Conservation (phyloP, 2,113 vertebrate species). For the Narcine bancroftii region DNA sequence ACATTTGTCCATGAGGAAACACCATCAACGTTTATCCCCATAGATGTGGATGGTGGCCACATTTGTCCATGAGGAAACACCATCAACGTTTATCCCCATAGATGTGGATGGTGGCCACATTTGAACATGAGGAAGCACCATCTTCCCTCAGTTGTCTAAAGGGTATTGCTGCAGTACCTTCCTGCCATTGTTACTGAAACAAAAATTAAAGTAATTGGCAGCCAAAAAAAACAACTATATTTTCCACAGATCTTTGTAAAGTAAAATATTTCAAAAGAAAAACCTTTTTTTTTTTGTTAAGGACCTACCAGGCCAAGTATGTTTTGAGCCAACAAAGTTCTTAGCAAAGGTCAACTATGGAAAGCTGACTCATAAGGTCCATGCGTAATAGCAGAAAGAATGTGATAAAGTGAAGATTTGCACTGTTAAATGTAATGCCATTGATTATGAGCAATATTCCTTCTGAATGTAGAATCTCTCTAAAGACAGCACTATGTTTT, state of each 20-base stretch:
- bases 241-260: conserved; percentile 4
- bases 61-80: conserved; percentile 62
- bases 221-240: conserved; percentile 35
- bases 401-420: conserved; percentile 36
- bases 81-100: no score
- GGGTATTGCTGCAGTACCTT: conserved; percentile 66
- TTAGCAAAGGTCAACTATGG: conserved; percentile 29
- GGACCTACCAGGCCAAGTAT: conserved; percentile 11
- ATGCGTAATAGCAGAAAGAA: conserved; percentile 31
- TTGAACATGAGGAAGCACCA: conserved; percentile 59
- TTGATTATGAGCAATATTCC: conserved; percentile 45
- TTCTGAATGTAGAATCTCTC: conserved; percentile 67
- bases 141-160: conserved; percentile 63
- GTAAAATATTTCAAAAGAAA: conserved; percentile 22
- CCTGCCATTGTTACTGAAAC: conserved; percentile 61
- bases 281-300: neutral
- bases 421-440: conserved; percentile 41
- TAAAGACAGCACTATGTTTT: conserved; percentile 51
- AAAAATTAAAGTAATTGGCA: conserved; percentile 46
- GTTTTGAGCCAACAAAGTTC: conserved; percentile 18
- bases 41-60: conserved; percentile 57
- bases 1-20: no score
- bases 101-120: conserved; percentile 57
- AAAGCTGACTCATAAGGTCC: conserved; percentile 32
- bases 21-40: no score